Evolutionary conservation across 2,888 invertebrate species (phyloP).

Genomic region (Pantelozetes paolii): DNA sequence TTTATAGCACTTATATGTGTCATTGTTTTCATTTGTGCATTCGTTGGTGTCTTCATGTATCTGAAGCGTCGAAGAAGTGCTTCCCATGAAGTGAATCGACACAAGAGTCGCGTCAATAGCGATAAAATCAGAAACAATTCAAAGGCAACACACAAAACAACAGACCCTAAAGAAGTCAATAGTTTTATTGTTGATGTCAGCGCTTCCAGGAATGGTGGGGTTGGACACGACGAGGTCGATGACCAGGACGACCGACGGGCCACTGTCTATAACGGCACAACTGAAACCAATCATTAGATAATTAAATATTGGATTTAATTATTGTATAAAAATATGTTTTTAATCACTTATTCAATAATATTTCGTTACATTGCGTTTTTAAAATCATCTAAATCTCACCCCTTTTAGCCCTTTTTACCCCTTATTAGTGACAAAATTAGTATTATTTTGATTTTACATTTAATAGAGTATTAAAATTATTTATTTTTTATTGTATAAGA

Average conservation of each 20-base stretch:
- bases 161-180: neutral
- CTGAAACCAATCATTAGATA: conserved; percentile 3
- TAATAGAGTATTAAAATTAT: too few species aligned
- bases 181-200: neutral
- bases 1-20: neutral
- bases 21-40: neutral
- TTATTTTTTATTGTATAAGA: too few species aligned
- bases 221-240: conserved; percentile 23
- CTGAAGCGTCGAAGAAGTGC: neutral
- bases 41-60: neutral
- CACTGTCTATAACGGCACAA: neutral
- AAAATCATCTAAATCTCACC: too few species aligned
- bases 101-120: neutral
- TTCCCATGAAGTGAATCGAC: neutral
- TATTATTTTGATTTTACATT: too few species aligned
- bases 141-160: neutral
- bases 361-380: too few species aligned
- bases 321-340: neutral
- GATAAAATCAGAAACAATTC: neutral
- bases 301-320: neutral
- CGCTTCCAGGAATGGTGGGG: neutral
- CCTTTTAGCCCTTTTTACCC: too few species aligned
- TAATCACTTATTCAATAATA: too few species aligned
- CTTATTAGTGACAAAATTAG: too few species aligned
- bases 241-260: neutral